Evolutionary conservation across 2,888 invertebrate genomes (phyloP), one percentile per base, ranked within the genome.

Genomic region (Branchinecta sandiegonensis): DNA sequence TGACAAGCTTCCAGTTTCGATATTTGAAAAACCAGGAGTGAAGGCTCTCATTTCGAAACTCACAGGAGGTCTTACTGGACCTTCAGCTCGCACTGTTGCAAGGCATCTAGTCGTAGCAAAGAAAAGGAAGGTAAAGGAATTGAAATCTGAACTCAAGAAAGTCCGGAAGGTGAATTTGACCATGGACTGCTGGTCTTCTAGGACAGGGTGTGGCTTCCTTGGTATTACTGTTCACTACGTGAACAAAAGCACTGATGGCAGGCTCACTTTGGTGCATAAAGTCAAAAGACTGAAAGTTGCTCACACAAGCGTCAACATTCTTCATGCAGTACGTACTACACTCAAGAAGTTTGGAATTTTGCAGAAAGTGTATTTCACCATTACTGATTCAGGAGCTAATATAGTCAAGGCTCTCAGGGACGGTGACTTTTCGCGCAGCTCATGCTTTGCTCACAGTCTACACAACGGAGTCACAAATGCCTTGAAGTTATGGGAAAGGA

Each of bases 91-190:
- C 7, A 56, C 56, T 14, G 8, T 14, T 8, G 56, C 14, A 56
- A 56, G 56, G 8, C 56, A 56, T 7, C 14, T 56, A 56, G 56
- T 56, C 14, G 14, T 14, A 56, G 56, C 9, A 56, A 56, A 56
- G 56, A 56, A 56, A 56, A 8, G n/a, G n/a, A 56, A 56, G 9
- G 56, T 56, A n/a, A 56, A 56, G 7, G n/a, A 56, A 14, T 14
- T 56, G 14, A 56, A 56, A 56, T n/a, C 56, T 56, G 56, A 56
- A 9, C 56, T 56, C 7, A n/a, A 56, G 56, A 56, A 56, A 56
- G 56, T 56, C 56, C 8, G 23, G 23, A 23, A 23, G 23, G 23
- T 23, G 7, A 56, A 56, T 56, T 56, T 56, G 14, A 56, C 56
- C 56, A n/a, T 56, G 14, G 56, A 56, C 56, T 56, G 56, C 56